Conservation (phyloP, 2,113 vertebrate species). For the Lampris megalopsis region DNA sequence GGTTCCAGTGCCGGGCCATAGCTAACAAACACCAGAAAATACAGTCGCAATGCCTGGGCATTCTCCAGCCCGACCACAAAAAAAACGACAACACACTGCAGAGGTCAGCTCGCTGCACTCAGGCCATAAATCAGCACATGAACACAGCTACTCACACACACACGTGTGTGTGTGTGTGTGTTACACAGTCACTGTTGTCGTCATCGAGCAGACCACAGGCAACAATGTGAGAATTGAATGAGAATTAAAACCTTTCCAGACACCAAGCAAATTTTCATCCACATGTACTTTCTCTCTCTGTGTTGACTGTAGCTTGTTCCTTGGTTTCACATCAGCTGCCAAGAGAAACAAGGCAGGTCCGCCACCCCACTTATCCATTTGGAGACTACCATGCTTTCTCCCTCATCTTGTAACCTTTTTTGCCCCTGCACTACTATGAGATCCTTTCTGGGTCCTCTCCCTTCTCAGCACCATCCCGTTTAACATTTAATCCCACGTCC, state of each 20-base stretch:
- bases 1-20: conserved; percentile 55
- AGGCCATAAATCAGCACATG: conserved; percentile 63
- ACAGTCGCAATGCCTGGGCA: conserved; percentile 50
- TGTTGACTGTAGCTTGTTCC: conserved; percentile 37
- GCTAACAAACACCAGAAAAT: conserved; percentile 2
- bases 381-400: conserved; percentile 29
- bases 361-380: conserved; percentile 52
- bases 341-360: conserved; percentile 74
- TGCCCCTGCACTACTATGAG: conserved; percentile 8
- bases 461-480: conserved; percentile 4
- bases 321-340: conserved; percentile 51
- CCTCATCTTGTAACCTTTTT: conserved; percentile 6
- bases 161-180: no score
- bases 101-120: conserved; percentile 40
- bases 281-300: conserved; percentile 38
- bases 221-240: no score
- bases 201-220: neutral
- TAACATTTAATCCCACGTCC: conserved; percentile 44
- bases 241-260: conserved; percentile 41
- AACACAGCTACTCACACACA: neutral
- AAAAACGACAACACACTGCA: conserved; percentile 63
- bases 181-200: neutral
- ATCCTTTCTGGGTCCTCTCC: conserved; percentile 7
- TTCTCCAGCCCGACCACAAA: conserved; percentile 57
- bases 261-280: conserved; percentile 28